Evolutionary conservation across 2,797 vertebrate species (phyloP).

Genomic region (Fratercula arctica): DNA sequence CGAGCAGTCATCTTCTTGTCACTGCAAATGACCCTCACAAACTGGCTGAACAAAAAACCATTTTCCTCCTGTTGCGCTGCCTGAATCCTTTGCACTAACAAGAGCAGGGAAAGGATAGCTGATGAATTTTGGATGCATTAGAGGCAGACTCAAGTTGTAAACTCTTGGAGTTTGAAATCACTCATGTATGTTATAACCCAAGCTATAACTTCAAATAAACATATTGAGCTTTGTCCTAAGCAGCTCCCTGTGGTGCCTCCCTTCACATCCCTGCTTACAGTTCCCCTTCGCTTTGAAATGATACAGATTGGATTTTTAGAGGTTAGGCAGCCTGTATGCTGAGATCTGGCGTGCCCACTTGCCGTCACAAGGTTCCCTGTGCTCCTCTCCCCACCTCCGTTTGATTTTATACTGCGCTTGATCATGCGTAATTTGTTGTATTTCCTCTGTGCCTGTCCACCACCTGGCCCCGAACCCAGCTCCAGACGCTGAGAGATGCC

Average conservation of each 20-base stretch:
- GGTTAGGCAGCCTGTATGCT: not conserved
- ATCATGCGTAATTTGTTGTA: not conserved
- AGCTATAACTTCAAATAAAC: not conserved
- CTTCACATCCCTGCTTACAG: not conserved
- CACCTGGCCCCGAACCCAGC: not conserved
- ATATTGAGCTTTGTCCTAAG: not conserved
- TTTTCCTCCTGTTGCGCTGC: conserved; percentile 9
- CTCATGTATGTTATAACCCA: not conserved
- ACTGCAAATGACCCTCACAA: not conserved
- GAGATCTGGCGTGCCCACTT: not conserved
- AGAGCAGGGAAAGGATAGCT: not conserved
- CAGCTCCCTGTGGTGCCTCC: not conserved
- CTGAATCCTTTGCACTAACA: not conserved
- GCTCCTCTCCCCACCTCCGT: not conserved
- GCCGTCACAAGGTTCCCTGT: not conserved
- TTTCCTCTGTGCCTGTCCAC: not conserved
- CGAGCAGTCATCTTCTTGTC: conserved; percentile 29
- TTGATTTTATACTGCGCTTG: not conserved
- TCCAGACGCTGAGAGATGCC: not conserved
- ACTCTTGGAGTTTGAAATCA: conserved; percentile 3
- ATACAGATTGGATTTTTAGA: not conserved
- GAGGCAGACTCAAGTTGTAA: not conserved
- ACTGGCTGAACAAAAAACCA: not conserved
- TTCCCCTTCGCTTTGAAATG: not conserved
- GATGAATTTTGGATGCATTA: conserved; percentile 14